Percentiles rank a stretch among this genome's conserved stretches.
phyloP scores from a whole-genome alignment of 2,113 vertebrate species.

The Eretmochelys imbricata region DNA sequence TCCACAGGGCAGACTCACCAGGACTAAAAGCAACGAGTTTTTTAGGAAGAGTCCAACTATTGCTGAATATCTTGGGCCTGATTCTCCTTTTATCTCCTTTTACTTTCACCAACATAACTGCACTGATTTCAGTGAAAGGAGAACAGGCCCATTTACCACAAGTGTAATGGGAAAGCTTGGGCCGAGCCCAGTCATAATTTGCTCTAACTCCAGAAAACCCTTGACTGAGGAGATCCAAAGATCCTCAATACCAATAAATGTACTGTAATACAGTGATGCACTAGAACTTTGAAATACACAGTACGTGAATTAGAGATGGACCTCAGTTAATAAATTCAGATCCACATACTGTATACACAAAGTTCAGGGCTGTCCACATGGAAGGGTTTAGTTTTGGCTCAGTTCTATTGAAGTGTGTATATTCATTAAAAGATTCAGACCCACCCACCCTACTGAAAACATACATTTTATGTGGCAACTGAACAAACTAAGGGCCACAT shows the following conservation, averaged over 20 bases:
- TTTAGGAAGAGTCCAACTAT: slow-evolving; percentile 42
- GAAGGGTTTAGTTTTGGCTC: neutral
- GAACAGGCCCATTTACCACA: neutral
- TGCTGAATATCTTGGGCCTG: slow-evolving; percentile 30
- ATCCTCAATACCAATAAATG: slow-evolving; percentile 61
- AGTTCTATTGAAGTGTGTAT: slow-evolving; percentile 55
- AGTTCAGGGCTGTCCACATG: neutral
- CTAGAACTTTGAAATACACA: slow-evolving; percentile 54
- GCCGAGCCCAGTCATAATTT: slow-evolving; percentile 59
- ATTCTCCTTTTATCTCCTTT: neutral
- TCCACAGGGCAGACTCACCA: slow-evolving; percentile 28
- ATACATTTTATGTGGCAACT: slow-evolving; percentile 61
- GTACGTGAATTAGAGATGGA: neutral
- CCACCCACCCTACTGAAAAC: slow-evolving; percentile 70
- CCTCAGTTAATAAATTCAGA: neutral
- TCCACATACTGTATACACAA: neutral
- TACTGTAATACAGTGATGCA: slow-evolving; percentile 64
- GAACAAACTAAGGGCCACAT: neutral
- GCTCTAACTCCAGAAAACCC: slow-evolving; percentile 53
- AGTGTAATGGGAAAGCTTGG: slow-evolving; percentile 50
- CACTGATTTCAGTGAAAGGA: neutral
- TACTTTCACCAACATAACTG: neutral
- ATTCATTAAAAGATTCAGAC: slow-evolving; percentile 71
- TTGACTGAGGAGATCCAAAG: slow-evolving; percentile 61
- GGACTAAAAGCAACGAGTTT: slow-evolving; percentile 20